Percentiles rank a stretch among this genome's conserved stretches.
phyloP scores from a whole-genome alignment of 2,113 vertebrate species.

The Galeopterus variegatus region DNA sequence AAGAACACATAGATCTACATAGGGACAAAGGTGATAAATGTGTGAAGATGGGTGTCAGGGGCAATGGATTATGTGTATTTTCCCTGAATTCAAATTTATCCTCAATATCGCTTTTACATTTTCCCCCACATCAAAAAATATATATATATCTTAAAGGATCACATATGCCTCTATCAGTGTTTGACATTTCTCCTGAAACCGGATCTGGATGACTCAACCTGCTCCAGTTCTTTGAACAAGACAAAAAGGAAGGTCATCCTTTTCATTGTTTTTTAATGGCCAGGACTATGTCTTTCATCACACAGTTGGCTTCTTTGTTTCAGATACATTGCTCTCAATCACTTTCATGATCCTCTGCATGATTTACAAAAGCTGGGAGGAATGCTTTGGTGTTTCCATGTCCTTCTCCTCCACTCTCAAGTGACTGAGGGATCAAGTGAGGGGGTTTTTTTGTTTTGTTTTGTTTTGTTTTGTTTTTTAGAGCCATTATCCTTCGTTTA shows the following conservation, averaged over 20 bases:
- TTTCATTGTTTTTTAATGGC: neutral
- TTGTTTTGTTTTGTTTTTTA: neutral
- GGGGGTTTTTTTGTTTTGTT: neutral
- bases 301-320: neutral
- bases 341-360: neutral
- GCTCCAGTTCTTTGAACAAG: neutral
- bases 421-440: neutral
- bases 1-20: neutral
- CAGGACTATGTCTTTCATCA: neutral
- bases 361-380: neutral
- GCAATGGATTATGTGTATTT: neutral
- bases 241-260: neutral
- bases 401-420: neutral
- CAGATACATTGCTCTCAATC: neutral
- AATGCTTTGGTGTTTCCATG: neutral
- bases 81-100: slow-evolving; percentile 33
- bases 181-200: neutral
- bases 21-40: slow-evolving; percentile 11
- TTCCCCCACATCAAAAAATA: neutral
- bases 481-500: neutral
- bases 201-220: neutral
- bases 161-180: neutral
- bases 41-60: neutral
- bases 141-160: neutral
- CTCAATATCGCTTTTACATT: neutral